Percentiles rank a stretch among this genome's conserved stretches.
phyloP scores from a whole-genome alignment of 2,888 invertebrate species.

The Orthosia gothica region DNA sequence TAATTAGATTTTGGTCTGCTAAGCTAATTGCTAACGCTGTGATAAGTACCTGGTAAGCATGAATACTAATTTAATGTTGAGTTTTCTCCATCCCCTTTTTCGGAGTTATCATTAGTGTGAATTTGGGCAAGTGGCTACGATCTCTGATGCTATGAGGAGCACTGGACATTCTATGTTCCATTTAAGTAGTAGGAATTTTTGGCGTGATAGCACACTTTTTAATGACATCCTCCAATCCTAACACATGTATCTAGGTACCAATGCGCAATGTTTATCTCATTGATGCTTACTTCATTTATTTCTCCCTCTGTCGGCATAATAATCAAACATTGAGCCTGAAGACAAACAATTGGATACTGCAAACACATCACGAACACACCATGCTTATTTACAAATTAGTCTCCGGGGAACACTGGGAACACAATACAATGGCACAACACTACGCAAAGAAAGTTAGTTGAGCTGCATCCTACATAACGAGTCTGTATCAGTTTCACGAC shows the following conservation, averaged over 20 bases:
- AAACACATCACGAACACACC: conserved; percentile 39
- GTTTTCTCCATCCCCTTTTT: background rate
- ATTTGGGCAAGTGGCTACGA: background rate
- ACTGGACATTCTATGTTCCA: background rate
- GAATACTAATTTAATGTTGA: background rate
- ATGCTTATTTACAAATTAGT: conserved; percentile 42
- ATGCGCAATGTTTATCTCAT: too few relatives aligned
- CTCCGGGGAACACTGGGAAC: conserved; percentile 13
- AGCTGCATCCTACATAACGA: too few relatives aligned
- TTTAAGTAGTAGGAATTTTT: background rate
- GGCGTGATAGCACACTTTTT: too few relatives aligned
- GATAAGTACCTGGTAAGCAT: background rate
- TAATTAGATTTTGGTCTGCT: conserved; percentile 31
- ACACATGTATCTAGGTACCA: too few relatives aligned
- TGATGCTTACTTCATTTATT: background rate
- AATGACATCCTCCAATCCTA: background rate
- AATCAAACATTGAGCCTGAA: conserved; percentile 38
- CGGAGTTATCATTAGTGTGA: background rate
- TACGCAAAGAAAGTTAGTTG: background rate
- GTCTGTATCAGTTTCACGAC: conserved; percentile 14
- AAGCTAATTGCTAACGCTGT: conserved; percentile 4
- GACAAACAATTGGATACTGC: conserved; percentile 44
- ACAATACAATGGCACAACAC: conserved; percentile 1
- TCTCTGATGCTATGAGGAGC: too few relatives aligned
- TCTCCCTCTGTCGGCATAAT: conserved; percentile 7